phyloP scores from a whole-genome alignment of 2,797 vertebrate species.

The Mormyrops boulengeri region DNA sequence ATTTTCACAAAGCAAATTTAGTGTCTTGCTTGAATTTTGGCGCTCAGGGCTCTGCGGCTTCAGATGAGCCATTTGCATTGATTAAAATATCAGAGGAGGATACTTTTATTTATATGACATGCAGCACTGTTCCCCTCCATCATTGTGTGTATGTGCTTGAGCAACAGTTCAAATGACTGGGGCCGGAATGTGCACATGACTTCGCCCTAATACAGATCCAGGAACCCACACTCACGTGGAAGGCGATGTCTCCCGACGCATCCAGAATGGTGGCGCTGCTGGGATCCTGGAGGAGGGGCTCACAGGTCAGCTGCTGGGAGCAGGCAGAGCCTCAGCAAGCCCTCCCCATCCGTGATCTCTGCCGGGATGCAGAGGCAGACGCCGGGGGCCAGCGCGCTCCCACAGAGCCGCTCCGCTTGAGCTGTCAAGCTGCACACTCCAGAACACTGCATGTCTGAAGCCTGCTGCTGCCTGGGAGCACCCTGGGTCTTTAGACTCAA shows the following conservation, averaged over 20 bases:
- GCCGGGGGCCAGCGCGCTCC: background rate
- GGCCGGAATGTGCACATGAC: background rate
- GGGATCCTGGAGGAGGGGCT: background rate
- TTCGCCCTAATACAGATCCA: background rate
- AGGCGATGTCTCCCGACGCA: background rate
- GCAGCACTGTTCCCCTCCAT: background rate
- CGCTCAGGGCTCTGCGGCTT: background rate
- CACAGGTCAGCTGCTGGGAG: background rate
- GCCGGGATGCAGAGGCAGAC: background rate
- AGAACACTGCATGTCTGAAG: constrained; percentile 1
- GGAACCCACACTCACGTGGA: background rate
- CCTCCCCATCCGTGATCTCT: background rate
- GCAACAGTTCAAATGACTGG: background rate
- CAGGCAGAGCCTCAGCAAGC: background rate
- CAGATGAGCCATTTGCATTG: background rate
- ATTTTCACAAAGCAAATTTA: background rate
- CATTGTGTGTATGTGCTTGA: background rate
- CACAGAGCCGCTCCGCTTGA: background rate
- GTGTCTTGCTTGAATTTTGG: background rate
- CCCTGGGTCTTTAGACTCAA: background rate
- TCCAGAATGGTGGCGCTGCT: background rate
- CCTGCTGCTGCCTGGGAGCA: background rate
- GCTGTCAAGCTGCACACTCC: background rate
- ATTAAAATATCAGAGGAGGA: background rate
- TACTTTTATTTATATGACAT: background rate